Percentiles rank a stretch among this genome's conserved stretches.
Evolutionary conservation across 1,140 invertebrate genomes (phyloP).

Genomic region (Eriocheir sinensis): DNA sequence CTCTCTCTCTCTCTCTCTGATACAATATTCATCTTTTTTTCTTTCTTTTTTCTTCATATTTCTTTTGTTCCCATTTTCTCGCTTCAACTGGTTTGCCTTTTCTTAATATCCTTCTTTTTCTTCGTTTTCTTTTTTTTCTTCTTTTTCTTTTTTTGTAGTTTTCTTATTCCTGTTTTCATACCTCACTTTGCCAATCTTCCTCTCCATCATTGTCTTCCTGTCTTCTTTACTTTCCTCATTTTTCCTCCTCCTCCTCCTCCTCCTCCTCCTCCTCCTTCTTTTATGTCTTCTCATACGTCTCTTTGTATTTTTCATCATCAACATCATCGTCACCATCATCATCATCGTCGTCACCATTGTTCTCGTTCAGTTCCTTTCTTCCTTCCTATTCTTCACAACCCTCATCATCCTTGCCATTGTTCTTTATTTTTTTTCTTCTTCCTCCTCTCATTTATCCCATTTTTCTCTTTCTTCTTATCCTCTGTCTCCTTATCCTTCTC

Average conservation of each 20-base stretch:
- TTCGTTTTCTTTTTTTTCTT: too few species aligned
- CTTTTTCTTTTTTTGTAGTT: too few species aligned
- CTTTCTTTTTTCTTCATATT: background rate
- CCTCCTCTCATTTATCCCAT: background rate
- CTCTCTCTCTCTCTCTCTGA: background rate
- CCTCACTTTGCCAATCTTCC: too few species aligned
- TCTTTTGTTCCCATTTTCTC: too few species aligned
- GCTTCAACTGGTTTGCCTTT: too few species aligned
- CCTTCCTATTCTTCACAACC: background rate
- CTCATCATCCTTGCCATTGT: background rate
- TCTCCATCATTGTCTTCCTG: constrained; percentile 4
- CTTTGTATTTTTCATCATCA: background rate
- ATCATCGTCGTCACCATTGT: background rate
- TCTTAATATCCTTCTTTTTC: too few species aligned
- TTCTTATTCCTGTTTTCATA: too few species aligned
- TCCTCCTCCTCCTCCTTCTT: background rate
- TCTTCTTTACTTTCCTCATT: too few species aligned
- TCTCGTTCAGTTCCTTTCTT: background rate
- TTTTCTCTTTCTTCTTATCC: background rate
- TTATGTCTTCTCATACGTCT: background rate
- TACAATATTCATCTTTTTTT: background rate
- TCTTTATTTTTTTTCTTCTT: background rate
- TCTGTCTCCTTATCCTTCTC: background rate
- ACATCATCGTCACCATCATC: background rate
- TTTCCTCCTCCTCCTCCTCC: too few species aligned